Base-by-base conservation (phyloP, 2,797 vertebrate genomes). In the Pogonophryne albipinna region DNA sequence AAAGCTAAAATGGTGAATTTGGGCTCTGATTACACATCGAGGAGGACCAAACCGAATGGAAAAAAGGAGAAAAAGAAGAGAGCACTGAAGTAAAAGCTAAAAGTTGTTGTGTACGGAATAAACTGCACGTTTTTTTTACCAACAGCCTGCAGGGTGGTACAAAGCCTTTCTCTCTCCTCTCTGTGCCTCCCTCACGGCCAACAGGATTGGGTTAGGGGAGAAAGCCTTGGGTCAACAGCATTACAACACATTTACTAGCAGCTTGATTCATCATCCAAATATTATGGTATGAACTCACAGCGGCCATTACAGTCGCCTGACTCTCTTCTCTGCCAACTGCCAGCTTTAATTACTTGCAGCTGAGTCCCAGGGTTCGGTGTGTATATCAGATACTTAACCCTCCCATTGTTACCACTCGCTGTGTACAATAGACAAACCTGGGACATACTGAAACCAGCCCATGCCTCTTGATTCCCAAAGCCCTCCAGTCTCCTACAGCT, bases 281-380 rank as follows among this genome's bases (percentile, higher is more conserved):
- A 94, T 94, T 92, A 93, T 91, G 90, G 87, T 92, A 86, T 86
- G 88, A 92, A 90, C 86, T 92, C 85, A 85, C 79, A 85, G 90
- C 87, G 62, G 85, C 85, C 90, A 89, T 93, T 89, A 93, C 89
- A 92, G 89, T 94, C 73, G 90, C 90, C 89, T 91, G 90, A 93
- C 82, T 92, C 84, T 90, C 82, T 85, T 85, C 87, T 91, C 88
- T 91, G 88, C 92, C 91, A 94, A 92, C 92, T 91, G 90, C 93
- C 92, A 93, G 92, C 89, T 93, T 94, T 93, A 94, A 95, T 94
- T 93, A 94, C 89, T 93, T 92, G 91, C 91, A 95, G 92, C 88
- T 92, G 93, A 93, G 83, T 90, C 92, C 89, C 90, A 76, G 86
- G 87, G 91, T 91, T 92, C 38, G 87, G 92, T 89, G 91, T 91